Conservation (phyloP, 1,140 invertebrate species). For the Dendrolimus punctatus region DNA sequence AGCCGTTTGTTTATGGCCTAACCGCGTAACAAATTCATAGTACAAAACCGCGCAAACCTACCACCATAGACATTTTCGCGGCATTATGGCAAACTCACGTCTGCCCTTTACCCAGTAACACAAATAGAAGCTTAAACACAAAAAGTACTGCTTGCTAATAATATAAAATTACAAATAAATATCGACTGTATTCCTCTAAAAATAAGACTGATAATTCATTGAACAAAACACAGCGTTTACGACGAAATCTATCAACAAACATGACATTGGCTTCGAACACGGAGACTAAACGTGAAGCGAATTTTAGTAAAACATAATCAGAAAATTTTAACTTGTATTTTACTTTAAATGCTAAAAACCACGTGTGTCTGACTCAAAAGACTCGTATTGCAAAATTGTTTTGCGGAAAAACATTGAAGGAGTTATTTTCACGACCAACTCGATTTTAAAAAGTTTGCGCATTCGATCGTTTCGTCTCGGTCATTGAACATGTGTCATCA, state of each 20-base stretch:
- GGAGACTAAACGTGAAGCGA: conserved; percentile 46
- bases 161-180: conserved; percentile 14
- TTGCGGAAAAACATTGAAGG: too few relatives aligned
- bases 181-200: background rate
- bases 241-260: conserved; percentile 42
- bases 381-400: too few relatives aligned
- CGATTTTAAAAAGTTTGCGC: too few relatives aligned
- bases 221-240: conserved; percentile 15
- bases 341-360: too few relatives aligned
- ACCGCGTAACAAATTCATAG: conserved; percentile 18
- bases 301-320: conserved; percentile 27
- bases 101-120: conserved; percentile 65
- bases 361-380: too few relatives aligned
- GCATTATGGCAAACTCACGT: conserved; percentile 23
- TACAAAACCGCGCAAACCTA: conserved; percentile 12
- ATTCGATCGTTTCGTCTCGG: too few relatives aligned
- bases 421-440: too few relatives aligned
- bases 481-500: too few relatives aligned
- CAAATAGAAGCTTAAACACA: conserved; percentile 38
- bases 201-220: conserved; percentile 16
- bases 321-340: too few relatives aligned
- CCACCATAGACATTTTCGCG: conserved; percentile 12
- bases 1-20: conserved; percentile 21
- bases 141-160: conserved; percentile 29
- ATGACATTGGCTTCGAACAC: conserved; percentile 51